phyloP scores from a whole-genome alignment of 2,888 invertebrate genomes.

The Lacanobia wlatinum region DNA sequence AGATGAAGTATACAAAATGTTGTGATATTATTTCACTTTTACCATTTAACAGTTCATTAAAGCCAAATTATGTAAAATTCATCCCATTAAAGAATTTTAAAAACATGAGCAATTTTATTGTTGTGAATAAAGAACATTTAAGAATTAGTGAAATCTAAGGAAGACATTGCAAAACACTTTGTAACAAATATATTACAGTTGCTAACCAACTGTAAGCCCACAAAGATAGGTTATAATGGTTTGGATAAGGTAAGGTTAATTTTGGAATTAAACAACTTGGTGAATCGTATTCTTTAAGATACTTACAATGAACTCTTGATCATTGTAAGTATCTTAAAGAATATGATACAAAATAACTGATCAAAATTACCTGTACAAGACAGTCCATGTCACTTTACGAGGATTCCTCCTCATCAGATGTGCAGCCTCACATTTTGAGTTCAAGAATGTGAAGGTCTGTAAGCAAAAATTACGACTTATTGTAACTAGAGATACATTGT shows the following conservation, averaged over 20 bases:
- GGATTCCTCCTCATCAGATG: conserved; percentile 99
- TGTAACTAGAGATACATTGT: not conserved
- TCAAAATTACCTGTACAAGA: conserved; percentile 95
- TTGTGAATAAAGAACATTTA: too few species aligned
- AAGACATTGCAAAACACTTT: not conserved
- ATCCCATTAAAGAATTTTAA: too few species aligned
- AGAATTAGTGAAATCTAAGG: too few species aligned
- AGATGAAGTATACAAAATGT: too few species aligned
- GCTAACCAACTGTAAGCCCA: not conserved
- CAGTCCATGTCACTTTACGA: conserved; percentile 99
- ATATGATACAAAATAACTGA: accelerated
- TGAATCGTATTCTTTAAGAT: too few species aligned
- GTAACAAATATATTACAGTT: too few species aligned
- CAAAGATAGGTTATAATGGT: conserved; percentile 10
- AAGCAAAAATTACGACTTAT: conserved; percentile 21
- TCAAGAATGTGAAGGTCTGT: conserved; percentile 99
- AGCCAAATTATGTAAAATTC: too few species aligned
- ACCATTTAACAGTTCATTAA: too few species aligned
- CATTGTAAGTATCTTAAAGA: too few species aligned
- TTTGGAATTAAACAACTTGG: not conserved
- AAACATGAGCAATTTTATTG: too few species aligned
- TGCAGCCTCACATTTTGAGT: conserved; percentile 99
- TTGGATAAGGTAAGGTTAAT: conserved; percentile 23
- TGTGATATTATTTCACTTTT: too few species aligned
- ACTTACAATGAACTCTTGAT: too few species aligned